A percentile compares a stretch with the other conserved stretches of the same genome.
phyloP scores from a whole-genome alignment of 2,888 invertebrate genomes.

The Marasmarcha lunaedactyla region DNA sequence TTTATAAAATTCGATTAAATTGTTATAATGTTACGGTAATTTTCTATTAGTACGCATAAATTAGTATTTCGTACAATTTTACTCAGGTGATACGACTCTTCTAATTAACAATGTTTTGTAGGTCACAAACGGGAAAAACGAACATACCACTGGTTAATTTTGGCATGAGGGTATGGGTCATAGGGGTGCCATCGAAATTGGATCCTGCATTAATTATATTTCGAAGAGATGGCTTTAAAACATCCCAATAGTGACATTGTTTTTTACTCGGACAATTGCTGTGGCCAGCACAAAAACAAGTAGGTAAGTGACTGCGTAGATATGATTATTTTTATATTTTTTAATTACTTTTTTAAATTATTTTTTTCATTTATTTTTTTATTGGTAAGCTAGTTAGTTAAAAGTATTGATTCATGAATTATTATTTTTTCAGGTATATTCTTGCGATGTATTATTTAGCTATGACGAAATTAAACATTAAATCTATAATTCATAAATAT shows the following conservation, averaged over 20 bases:
- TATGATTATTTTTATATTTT: no score
- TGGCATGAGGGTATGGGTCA: constrained; percentile 18
- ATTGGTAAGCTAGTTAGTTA: no score
- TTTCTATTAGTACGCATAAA: no score
- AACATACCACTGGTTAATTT: constrained; percentile 13
- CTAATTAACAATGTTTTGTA: constrained; percentile 4
- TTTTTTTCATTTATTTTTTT: no score
- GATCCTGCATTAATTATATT: constrained; percentile 15
- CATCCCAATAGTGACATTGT: constrained; percentile 12
- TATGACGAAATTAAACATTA: constrained; percentile 10
- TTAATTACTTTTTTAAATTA: no score
- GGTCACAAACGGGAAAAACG: constrained; percentile 10
- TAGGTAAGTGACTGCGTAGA: constrained; percentile 8
- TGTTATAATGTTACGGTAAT: constrained; percentile 10
- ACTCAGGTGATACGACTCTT: no score
- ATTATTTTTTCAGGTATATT: constrained; percentile 10
- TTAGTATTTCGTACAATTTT: no score
- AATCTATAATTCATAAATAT: constrained; percentile 20
- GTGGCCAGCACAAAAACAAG: constrained; percentile 10
- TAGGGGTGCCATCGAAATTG: constrained; percentile 18
- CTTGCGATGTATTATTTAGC: constrained; percentile 15
- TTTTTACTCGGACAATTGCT: no score
- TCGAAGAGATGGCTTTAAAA: constrained; percentile 10
- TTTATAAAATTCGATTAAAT: constrained; percentile 10
- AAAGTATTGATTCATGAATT: background rate